A percentile compares a stretch with the other conserved stretches of the same genome.
These are phyloP conservation scores for Calephelis virginiensis DNA, from an alignment of 1,140 invertebrate genomes.

Conservation along the genomic window DNA sequence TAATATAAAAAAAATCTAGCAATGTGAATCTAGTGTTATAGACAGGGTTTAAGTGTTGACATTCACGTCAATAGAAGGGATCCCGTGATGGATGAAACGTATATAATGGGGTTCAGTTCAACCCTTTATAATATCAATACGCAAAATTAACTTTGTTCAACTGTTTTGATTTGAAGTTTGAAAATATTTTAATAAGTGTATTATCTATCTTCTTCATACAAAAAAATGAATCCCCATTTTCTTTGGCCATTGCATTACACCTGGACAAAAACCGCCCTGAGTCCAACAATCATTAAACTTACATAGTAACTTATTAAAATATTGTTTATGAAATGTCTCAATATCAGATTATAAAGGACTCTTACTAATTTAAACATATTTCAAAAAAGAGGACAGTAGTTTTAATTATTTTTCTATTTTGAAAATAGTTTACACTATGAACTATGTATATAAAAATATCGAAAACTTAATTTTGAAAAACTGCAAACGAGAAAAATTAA, in stretches of 20 bases:
- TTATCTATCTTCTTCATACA: background rate
- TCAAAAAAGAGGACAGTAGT: too few relatives aligned
- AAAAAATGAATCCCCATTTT: too few relatives aligned
- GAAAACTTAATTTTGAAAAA: too few relatives aligned
- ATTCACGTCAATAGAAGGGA: conserved; percentile 60
- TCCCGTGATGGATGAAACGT: conserved; percentile 58
- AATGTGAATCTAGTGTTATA: conserved; percentile 44
- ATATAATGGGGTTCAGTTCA: conserved; percentile 47
- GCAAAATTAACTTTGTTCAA: conserved; percentile 17
- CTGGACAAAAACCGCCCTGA: background rate
- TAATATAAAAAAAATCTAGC: too few relatives aligned
- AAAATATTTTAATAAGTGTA: background rate
- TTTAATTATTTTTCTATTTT: too few relatives aligned
- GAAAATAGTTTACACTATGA: too few relatives aligned
- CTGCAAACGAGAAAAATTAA: too few relatives aligned
- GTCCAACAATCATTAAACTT: background rate
- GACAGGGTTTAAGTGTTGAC: conserved; percentile 66
- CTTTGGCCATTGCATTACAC: too few relatives aligned
- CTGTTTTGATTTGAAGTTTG: conserved; percentile 17
- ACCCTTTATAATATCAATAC: conserved; percentile 49
- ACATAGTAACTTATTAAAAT: background rate
- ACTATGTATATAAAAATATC: too few relatives aligned
- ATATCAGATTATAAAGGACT: too few relatives aligned
- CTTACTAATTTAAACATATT: too few relatives aligned
- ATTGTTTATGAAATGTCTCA: too few relatives aligned